A percentile compares a stretch with the other conserved stretches of the same genome.
These are phyloP conservation scores for Eublepharis macularius DNA, from an alignment of 2,113 vertebrate species.

Conservation along the genomic window DNA sequence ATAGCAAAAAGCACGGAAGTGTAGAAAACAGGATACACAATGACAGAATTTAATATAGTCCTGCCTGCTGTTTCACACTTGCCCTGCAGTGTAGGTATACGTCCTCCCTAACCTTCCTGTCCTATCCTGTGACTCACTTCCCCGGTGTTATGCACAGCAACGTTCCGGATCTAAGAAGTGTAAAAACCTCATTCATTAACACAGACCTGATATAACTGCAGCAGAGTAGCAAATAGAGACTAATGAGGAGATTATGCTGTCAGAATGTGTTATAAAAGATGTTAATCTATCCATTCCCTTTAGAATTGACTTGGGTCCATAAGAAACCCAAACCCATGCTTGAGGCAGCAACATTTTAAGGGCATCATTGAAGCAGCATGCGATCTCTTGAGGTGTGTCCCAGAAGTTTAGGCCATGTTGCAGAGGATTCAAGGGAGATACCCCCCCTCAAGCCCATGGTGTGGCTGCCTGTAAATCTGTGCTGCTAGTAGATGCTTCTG, in stretches of 20 bases:
- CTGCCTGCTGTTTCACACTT: neutral
- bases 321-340: neutral
- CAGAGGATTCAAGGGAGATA: neutral
- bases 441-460: neutral
- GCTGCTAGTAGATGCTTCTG: neutral
- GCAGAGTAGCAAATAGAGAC: neutral
- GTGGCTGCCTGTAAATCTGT: neutral
- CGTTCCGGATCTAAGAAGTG: constrained; percentile 19
- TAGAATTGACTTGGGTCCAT: neutral
- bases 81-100: neutral
- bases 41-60: rapidly evolving
- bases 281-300: no score
- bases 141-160: constrained; percentile 9
- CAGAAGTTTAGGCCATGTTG: neutral
- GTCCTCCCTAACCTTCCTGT: neutral
- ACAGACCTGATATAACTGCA: constrained; percentile 1
- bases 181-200: constrained; percentile 12
- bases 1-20: neutral
- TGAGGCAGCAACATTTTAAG: neutral
- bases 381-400: no score
- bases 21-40: neutral
- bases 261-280: neutral
- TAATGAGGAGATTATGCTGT: neutral
- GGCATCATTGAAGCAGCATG: neutral
- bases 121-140: constrained; percentile 19